Evolutionary conservation across 1,140 invertebrate genomes (phyloP).

Genomic region (Homalodisca vitripennis): DNA sequence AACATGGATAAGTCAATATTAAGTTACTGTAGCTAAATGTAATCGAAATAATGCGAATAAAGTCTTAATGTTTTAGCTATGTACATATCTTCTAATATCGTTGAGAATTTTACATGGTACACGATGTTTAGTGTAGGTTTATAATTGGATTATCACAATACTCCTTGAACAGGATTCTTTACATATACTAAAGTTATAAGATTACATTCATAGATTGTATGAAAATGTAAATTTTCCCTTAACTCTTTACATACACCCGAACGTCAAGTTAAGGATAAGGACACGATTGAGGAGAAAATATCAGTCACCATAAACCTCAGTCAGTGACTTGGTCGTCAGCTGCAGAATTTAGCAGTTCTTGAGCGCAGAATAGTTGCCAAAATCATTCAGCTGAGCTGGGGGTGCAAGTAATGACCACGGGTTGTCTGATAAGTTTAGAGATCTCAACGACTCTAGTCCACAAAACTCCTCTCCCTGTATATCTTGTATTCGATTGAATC

Average conservation of each 20-base stretch:
- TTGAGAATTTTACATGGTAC: no score
- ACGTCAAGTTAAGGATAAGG: conserved; percentile 56
- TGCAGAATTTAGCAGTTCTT: conserved; percentile 53
- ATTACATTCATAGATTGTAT: no score
- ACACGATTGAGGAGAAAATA: conserved; percentile 49
- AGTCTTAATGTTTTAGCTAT: no score
- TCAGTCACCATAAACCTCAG: conserved; percentile 60
- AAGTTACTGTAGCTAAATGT: no score
- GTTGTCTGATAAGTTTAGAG: conserved; percentile 55
- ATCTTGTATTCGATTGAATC: conserved; percentile 44
- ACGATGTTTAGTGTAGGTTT: no score
- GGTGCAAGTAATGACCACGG: conserved; percentile 43
- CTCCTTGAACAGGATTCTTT: no score
- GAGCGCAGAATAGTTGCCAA: conserved; percentile 52
- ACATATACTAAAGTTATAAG: no score
- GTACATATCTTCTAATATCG: no score
- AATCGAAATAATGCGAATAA: no score
- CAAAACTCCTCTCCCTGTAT: conserved; percentile 50
- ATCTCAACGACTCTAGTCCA: conserved; percentile 46
- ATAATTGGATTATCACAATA: no score
- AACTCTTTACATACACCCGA: conserved; percentile 52
- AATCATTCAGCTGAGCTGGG: not conserved
- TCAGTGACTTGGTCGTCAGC: conserved; percentile 61
- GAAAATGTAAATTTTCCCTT: conserved; percentile 40
- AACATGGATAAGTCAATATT: no score